Base-by-base conservation (phyloP, 2,888 invertebrate genomes). In the Scaptomyza caliginosa region DNA sequence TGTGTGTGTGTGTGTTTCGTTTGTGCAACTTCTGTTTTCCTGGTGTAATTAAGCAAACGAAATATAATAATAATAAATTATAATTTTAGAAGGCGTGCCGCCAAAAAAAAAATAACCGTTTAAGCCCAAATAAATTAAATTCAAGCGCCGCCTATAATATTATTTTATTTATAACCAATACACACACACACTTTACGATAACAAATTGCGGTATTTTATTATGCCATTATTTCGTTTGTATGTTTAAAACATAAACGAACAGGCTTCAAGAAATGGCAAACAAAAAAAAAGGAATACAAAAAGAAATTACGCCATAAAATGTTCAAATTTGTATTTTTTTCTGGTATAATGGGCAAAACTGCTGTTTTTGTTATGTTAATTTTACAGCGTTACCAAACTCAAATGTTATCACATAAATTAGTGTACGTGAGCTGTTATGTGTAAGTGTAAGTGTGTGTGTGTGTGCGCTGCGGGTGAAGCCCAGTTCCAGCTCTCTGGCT, bases 11-110 rank as follows among this genome's bases (percentile, higher is more conserved):
- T 30, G 45, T 71, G 60, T 76, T 38, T 50, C 51, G 63, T 50
- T 21, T 65, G 57, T 59, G 49, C 58, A 58, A 77, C 62, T 57
- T 85, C 86, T 90, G 89, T 78, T 90, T 85, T 77, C 91, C 91
- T 90, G 90, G 88, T 91, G 88, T 76, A 89, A 90, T 91, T 91
- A 90, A 90, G 90, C 90, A 91, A 91, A 88, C 89, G 88, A 90
- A 90, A 91, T 91, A 91, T 90, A 91, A 91, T 90, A 90, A 90
- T 90, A 90, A 90, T 91, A 91, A 91, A 90, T 91, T 91, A 91
- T 91, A 91, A 90, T 91, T 90, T 90, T 90, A 89, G 87, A 89
- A 89, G 88, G 83, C 81, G 65, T 74, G 72, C 63, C 82, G n/a
- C 49, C 62, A 58, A 64, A 40, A 42, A 23, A 3, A 13, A 39